Percentiles rank a stretch among this genome's conserved stretches.
Conservation (phyloP, 2,888 invertebrate species). For the Melieria picta region DNA sequence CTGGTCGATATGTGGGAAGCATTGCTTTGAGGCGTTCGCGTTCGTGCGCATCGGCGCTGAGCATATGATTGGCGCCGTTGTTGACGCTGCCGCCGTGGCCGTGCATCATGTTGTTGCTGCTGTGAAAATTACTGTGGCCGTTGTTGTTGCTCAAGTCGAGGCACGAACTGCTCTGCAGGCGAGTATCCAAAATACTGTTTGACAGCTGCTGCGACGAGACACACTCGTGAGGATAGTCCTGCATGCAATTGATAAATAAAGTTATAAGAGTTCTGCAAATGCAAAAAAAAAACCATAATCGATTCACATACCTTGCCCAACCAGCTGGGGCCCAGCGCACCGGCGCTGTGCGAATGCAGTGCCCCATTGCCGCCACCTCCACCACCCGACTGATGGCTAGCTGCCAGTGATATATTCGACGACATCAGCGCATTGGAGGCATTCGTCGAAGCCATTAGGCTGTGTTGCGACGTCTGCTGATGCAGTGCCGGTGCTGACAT, state of each 20-base stretch:
- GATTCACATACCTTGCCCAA: slow-evolving; percentile 44
- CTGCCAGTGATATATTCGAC: slow-evolving; percentile 62
- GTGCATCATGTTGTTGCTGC: slow-evolving; percentile 50
- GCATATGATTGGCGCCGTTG: slow-evolving; percentile 46
- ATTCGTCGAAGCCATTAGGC: slow-evolving; percentile 52
- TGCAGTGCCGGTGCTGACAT: slow-evolving; percentile 42
- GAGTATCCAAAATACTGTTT: slow-evolving; percentile 53
- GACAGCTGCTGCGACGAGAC: slow-evolving; percentile 49
- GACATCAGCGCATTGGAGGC: slow-evolving; percentile 60
- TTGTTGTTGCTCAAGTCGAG: slow-evolving; percentile 65
- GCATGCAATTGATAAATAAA: slow-evolving; percentile 25
- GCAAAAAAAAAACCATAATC: background rate
- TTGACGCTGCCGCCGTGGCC: slow-evolving; percentile 39
- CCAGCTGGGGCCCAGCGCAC: slow-evolving; percentile 49
- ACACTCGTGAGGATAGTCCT: slow-evolving; percentile 53
- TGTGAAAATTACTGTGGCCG: slow-evolving; percentile 59
- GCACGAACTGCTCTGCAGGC: slow-evolving; percentile 63
- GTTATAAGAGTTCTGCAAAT: background rate
- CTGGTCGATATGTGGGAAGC: slow-evolving; percentile 86
- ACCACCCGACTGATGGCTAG: slow-evolving; percentile 61
- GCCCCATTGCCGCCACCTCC: slow-evolving; percentile 56
- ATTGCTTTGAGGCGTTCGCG: slow-evolving; percentile 74
- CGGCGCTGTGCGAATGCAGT: slow-evolving; percentile 53
- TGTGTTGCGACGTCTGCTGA: slow-evolving; percentile 54
- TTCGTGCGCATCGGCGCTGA: slow-evolving; percentile 55